Conservation (phyloP, 2,113 vertebrate species). For the Tringa solitaria region DNA sequence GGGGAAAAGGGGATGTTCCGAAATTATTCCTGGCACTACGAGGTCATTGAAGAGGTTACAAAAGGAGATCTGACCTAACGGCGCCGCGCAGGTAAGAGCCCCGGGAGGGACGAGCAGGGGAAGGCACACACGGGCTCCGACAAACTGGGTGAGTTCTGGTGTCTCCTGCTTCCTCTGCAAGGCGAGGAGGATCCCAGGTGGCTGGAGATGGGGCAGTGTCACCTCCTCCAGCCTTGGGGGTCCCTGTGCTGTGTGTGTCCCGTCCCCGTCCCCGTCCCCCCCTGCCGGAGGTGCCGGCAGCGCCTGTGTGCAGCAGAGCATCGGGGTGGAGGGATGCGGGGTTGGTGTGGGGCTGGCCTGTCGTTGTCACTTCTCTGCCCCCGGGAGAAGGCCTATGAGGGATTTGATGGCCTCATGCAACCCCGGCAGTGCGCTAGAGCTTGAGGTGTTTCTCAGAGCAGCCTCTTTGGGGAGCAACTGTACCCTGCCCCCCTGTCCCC, state of each 20-base stretch:
- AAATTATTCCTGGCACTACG: not conserved
- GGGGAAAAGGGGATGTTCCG: not conserved
- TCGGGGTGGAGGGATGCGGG: not conserved
- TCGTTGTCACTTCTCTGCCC: not conserved
- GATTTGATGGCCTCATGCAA: not conserved
- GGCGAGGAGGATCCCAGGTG: not conserved
- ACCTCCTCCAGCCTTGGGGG: not conserved
- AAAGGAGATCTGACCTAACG: not conserved
- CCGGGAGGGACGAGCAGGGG: not conserved
- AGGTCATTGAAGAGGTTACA: not conserved
- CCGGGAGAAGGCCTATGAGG: not conserved
- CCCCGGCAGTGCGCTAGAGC: not conserved
- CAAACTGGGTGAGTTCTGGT: not conserved
- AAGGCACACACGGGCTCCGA: not conserved
- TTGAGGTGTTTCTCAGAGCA: not conserved
- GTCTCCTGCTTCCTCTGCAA: not conserved
- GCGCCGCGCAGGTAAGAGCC: not conserved
- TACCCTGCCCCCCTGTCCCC: not conserved
- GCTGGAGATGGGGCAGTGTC: not conserved
- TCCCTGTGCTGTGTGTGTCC: not conserved
- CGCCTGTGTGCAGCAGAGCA: not conserved
- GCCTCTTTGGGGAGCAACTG: not conserved
- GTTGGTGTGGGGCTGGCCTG: no score
- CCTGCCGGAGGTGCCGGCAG: not conserved
- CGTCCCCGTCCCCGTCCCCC: no score